These are phyloP conservation scores for Mormyrops attenuatus DNA, from an alignment of 2,797 vertebrate genomes.

Conservation along the genomic window DNA sequence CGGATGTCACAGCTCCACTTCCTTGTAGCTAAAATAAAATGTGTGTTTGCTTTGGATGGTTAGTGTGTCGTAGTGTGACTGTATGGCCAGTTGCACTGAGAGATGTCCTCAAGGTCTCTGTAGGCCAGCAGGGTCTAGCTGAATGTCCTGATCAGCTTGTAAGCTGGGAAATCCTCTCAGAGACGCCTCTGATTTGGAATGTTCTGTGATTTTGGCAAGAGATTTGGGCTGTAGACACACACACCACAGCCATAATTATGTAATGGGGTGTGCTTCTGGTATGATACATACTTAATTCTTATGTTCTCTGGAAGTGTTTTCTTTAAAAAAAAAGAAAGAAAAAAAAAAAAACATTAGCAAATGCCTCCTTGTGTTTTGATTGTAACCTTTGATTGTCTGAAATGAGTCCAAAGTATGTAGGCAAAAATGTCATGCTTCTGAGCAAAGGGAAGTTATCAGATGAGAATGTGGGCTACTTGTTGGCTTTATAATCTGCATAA, in stretches of 20 bases:
- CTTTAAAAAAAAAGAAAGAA: too few species aligned
- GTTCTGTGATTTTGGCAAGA: background rate
- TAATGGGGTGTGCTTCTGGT: background rate
- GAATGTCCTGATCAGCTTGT: background rate
- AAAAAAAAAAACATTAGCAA: background rate
- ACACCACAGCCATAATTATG: background rate
- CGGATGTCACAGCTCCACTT: background rate
- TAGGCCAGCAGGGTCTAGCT: background rate
- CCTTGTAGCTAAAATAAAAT: background rate
- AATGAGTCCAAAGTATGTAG: background rate
- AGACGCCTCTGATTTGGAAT: background rate
- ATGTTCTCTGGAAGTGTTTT: background rate
- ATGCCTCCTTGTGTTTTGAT: background rate
- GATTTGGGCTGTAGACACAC: background rate
- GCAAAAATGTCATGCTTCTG: background rate
- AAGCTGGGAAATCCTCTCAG: background rate
- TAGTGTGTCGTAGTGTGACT: background rate
- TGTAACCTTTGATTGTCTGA: background rate
- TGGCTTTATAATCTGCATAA: constrained; percentile 49
- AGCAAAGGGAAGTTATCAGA: background rate
- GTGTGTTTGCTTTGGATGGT: background rate
- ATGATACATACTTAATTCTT: background rate
- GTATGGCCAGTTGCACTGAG: background rate
- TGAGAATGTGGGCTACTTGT: constrained; percentile 31
- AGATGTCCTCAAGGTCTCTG: background rate